Evolutionary conservation across 2,888 invertebrate species (phyloP).

Genomic region (Choreutis nemorana): DNA sequence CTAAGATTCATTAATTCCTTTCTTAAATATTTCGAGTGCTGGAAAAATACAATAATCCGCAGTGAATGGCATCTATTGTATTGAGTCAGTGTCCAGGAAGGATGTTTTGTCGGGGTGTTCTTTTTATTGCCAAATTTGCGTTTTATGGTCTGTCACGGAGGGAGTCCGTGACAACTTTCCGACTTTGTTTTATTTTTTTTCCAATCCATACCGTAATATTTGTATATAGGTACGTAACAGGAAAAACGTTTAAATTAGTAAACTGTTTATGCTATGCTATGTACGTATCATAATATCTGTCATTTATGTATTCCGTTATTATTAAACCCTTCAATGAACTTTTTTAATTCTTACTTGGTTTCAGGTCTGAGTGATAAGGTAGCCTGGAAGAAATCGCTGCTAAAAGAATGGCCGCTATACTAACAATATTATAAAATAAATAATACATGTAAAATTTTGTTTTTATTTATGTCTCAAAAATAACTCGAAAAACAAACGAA

Average conservation of each 20-base stretch:
- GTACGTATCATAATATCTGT: too few species aligned
- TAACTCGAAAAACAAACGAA: slow-evolving; percentile 13
- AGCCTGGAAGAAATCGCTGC: too few species aligned
- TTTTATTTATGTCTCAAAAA: slow-evolving; percentile 3
- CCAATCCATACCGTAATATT: slow-evolving; percentile 10
- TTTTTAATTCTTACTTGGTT: too few species aligned
- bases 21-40: slow-evolving; percentile 58
- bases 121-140: slow-evolving; percentile 65
- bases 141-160: slow-evolving; percentile 57
- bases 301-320: too few species aligned
- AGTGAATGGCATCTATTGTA: slow-evolving; percentile 56
- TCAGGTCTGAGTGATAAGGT: too few species aligned
- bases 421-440: too few species aligned
- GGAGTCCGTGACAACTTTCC: slow-evolving; percentile 51
- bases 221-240: too few species aligned
- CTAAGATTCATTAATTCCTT: slow-evolving; percentile 51
- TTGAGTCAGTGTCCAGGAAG: slow-evolving; percentile 64
- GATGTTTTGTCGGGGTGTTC: slow-evolving; percentile 55
- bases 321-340: background rate
- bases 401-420: too few species aligned
- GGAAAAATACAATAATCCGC: slow-evolving; percentile 64
- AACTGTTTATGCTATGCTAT: too few species aligned
- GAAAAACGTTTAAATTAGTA: too few species aligned
- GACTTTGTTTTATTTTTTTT: slow-evolving; percentile 31
- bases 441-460: too few species aligned